A percentile compares a stretch with the other conserved stretches of the same genome.
These are phyloP conservation scores for Tortricodes alternella DNA, from an alignment of 2,888 invertebrate genomes.

Conservation along the genomic window DNA sequence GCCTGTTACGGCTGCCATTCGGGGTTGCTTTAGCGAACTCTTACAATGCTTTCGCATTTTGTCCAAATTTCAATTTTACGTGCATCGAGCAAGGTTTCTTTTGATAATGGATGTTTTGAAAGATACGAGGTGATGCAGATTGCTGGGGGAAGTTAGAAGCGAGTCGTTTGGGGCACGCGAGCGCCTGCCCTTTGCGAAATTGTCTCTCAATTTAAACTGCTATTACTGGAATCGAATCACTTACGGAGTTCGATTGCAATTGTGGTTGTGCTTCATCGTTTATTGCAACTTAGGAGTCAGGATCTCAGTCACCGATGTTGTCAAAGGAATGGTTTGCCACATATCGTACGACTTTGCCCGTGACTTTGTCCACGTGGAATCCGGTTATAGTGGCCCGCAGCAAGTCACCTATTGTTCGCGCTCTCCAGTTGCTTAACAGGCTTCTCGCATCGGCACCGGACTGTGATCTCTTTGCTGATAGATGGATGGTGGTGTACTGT, in stretches of 20 bases:
- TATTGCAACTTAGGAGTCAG: background rate
- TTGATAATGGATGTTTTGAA: background rate
- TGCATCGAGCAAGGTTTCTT: background rate
- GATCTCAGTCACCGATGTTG: background rate
- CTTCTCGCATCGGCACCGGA: too few relatives aligned
- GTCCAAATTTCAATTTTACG: background rate
- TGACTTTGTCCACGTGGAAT: too few relatives aligned
- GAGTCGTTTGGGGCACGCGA: conserved; percentile 41
- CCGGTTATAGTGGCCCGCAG: too few relatives aligned
- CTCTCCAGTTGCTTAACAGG: too few relatives aligned
- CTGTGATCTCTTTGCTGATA: too few relatives aligned
- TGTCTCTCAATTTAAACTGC: conserved; percentile 44
- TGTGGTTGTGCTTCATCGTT: conserved; percentile 14
- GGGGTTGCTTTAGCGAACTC: conserved; percentile 18
- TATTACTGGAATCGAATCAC: conserved; percentile 50
- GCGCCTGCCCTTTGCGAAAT: conserved; percentile 37
- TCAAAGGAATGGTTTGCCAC: background rate
- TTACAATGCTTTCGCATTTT: background rate
- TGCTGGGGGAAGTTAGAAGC: conserved; percentile 4
- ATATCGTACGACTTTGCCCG: background rate
- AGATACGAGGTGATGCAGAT: conserved; percentile 1
- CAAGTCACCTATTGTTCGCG: too few relatives aligned
- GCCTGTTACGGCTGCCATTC: conserved; percentile 51
- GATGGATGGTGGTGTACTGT: too few relatives aligned
- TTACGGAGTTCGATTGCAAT: conserved; percentile 32